These are phyloP conservation scores for Mechanitis mazaeus DNA, from an alignment of 2,888 invertebrate species.

Conservation along the genomic window DNA sequence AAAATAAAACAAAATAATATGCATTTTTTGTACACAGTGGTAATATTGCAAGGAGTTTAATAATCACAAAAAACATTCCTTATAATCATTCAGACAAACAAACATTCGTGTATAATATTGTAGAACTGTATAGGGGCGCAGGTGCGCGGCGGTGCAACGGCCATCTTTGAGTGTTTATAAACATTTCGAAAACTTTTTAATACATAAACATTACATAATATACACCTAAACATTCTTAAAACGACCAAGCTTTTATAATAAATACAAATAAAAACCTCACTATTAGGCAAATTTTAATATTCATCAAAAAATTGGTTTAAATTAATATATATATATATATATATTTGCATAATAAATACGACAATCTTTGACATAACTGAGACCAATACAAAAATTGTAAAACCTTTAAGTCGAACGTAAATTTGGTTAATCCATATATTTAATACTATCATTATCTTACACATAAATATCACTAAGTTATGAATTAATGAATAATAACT, in stretches of 20 bases:
- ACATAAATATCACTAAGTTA: constrained; percentile 62
- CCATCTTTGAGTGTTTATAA: constrained; percentile 29
- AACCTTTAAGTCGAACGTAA: constrained; percentile 54
- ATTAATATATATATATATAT: constrained; percentile 12
- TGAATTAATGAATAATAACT: constrained; percentile 10
- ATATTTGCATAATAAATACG: constrained; percentile 44
- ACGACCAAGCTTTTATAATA: constrained; percentile 6
- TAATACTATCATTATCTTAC: constrained; percentile 55
- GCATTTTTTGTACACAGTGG: background rate
- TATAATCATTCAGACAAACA: background rate
- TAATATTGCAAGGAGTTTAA: background rate
- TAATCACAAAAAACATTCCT: background rate
- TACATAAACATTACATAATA: constrained; percentile 9
- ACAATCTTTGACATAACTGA: constrained; percentile 69
- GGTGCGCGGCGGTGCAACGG: constrained; percentile 32
- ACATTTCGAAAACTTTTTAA: constrained; percentile 5
- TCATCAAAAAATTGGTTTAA: constrained; percentile 30
- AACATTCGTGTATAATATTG: too few relatives aligned
- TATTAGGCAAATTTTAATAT: constrained; percentile 29
- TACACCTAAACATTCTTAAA: constrained; percentile 5
- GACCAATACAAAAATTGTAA: constrained; percentile 62
- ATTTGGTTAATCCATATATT: constrained; percentile 60
- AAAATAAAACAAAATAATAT: background rate
- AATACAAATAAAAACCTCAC: constrained; percentile 15
- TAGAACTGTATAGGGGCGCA: constrained; percentile 6